phyloP scores from a whole-genome alignment of 2,797 vertebrate species.

The Threskiornis aethiopicus region DNA sequence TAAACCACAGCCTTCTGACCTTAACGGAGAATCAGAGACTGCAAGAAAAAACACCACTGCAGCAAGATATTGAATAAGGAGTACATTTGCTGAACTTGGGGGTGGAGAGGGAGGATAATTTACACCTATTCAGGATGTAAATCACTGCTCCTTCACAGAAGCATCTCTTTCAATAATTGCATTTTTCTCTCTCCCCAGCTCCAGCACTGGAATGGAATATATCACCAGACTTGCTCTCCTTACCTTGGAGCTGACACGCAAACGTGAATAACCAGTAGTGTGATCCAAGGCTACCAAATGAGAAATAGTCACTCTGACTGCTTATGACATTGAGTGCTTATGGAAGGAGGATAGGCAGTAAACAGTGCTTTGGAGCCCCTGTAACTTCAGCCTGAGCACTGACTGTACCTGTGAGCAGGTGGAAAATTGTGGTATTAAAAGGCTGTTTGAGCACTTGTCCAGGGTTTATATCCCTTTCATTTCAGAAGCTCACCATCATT shows the following conservation, averaged over 20 bases:
- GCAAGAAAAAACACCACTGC: neutral
- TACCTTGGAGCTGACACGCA: neutral
- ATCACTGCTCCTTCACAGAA: neutral
- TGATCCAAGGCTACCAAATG: neutral
- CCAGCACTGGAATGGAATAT: neutral
- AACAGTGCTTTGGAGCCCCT: neutral
- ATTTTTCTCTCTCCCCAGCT: neutral
- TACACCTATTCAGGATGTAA: neutral
- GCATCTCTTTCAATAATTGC: neutral
- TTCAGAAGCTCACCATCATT: neutral
- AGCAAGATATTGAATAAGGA: neutral
- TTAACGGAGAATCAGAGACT: neutral
- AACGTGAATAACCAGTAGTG: neutral
- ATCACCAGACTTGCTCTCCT: neutral
- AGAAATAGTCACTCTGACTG: neutral
- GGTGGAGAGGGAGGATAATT: neutral
- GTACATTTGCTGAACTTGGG: neutral
- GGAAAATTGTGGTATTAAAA: neutral
- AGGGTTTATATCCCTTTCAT: neutral
- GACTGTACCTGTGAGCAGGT: neutral
- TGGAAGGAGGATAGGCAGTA: neutral
- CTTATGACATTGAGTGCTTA: neutral
- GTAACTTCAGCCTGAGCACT: neutral
- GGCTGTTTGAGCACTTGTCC: neutral
- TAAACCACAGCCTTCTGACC: neutral